These are phyloP conservation scores for Reinhardtius hippoglossoides DNA, from an alignment of 2,113 vertebrate species.

Conservation along the genomic window DNA sequence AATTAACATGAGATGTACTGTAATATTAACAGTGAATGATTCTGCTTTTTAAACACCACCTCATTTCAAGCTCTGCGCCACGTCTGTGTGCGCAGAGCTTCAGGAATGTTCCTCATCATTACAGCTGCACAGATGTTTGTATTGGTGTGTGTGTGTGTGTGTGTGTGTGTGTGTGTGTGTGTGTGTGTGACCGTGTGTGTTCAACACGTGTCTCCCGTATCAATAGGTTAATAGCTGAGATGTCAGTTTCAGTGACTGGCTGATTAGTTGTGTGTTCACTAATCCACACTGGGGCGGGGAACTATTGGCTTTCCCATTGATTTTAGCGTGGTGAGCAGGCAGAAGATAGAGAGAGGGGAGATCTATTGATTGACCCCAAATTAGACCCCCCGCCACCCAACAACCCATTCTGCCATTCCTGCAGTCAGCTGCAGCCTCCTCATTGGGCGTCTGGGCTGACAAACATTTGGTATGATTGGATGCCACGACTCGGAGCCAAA, in stretches of 20 bases:
- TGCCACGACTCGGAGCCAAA: constrained; percentile 13
- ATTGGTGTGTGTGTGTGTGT: constrained; percentile 58
- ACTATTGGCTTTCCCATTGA: constrained; percentile 87
- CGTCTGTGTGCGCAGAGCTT: not conserved
- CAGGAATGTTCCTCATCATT: constrained; percentile 31
- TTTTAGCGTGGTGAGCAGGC: constrained; percentile 82
- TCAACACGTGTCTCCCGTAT: constrained; percentile 76
- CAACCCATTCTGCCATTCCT: constrained; percentile 50
- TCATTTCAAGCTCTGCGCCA: not conserved
- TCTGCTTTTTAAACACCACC: not conserved
- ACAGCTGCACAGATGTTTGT: constrained; percentile 49
- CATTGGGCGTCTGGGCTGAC: constrained; percentile 55
- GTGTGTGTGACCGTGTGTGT: constrained; percentile 43
- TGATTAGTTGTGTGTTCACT: constrained; percentile 88
- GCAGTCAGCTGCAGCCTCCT: constrained; percentile 54
- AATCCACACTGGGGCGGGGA: constrained; percentile 83
- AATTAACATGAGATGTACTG: no score
- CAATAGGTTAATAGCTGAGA: constrained; percentile 85
- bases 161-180: constrained; percentile 61
- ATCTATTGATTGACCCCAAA: constrained; percentile 89
- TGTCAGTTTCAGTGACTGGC: constrained; percentile 84
- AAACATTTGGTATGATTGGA: constrained; percentile 67
- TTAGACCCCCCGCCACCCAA: constrained; percentile 78
- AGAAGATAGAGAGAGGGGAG: constrained; percentile 84
- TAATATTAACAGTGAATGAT: not conserved